These are phyloP conservation scores for Xenopus laevis DNA, from an alignment of 2,113 vertebrate genomes.

Conservation along the genomic window DNA sequence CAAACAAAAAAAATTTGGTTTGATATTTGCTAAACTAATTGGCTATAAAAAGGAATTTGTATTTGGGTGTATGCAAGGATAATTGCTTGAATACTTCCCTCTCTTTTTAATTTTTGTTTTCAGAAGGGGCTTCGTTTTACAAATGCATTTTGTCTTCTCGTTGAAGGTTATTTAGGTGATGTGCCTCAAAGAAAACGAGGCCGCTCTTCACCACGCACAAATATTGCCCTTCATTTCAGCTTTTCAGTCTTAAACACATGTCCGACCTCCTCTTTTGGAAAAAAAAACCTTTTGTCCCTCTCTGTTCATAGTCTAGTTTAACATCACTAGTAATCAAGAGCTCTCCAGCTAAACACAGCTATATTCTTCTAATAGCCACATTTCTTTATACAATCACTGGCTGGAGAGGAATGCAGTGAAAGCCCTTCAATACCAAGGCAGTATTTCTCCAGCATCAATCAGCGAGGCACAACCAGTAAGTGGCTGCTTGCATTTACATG, in stretches of 20 bases:
- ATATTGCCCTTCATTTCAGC: not conserved
- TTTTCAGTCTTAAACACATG: slow-evolving; percentile 9
- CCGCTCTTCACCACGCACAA: slow-evolving; percentile 21
- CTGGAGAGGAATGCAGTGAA: slow-evolving; percentile 66
- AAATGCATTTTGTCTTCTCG: no score
- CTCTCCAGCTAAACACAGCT: slow-evolving; percentile 88
- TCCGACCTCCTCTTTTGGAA: slow-evolving; percentile 4
- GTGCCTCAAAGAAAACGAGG: not conserved
- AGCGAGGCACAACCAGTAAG: slow-evolving; percentile 86
- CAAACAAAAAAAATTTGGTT: no score
- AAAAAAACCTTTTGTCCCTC: slow-evolving; percentile 39
- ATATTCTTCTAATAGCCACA: slow-evolving; percentile 82
- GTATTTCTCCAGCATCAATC: slow-evolving; percentile 93
- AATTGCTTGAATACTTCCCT: no score
- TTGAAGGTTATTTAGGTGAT: no score
- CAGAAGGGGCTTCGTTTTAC: no score
- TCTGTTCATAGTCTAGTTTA: slow-evolving; percentile 75
- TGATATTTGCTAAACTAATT: no score
- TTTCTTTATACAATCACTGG: slow-evolving; percentile 79
- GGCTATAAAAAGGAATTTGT: no score
- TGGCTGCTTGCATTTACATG: slow-evolving; percentile 98
- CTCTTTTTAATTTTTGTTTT: no score
- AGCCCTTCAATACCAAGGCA: slow-evolving; percentile 88
- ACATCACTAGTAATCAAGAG: slow-evolving; percentile 86
- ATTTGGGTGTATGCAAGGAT: no score